Evolutionary conservation across 1,140 invertebrate genomes (phyloP).

Genomic region (Tetramorium simillimum): DNA sequence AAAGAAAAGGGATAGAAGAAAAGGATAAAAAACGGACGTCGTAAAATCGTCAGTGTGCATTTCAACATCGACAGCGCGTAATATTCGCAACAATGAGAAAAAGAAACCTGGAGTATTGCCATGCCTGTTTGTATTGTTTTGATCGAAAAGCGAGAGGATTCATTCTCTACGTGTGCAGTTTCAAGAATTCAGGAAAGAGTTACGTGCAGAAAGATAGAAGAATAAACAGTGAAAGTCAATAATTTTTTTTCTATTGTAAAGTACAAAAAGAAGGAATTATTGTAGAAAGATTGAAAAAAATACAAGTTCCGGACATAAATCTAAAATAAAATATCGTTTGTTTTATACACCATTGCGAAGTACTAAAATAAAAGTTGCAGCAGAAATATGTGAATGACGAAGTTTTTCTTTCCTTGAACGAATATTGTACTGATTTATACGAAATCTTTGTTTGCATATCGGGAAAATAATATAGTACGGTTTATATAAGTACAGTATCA

Average conservation of each 20-base stretch:
- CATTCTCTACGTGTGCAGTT: neutral
- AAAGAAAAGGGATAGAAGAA: neutral
- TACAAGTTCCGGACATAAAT: neutral
- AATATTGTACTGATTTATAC: neutral
- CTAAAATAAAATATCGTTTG: neutral
- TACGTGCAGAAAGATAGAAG: neutral
- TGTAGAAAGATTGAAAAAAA: neutral
- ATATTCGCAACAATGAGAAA: conserved; percentile 17
- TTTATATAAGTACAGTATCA: neutral
- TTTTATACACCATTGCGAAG: neutral
- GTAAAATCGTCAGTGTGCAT: neutral
- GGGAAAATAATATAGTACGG: neutral
- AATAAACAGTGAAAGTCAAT: neutral
- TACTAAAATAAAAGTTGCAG: neutral
- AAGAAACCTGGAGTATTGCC: neutral
- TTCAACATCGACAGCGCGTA: neutral
- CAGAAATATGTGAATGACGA: neutral
- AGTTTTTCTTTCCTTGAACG: too few species aligned
- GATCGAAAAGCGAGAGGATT: neutral
- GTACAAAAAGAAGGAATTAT: neutral
- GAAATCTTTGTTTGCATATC: neutral
- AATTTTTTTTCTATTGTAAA: neutral
- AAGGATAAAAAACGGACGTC: neutral
- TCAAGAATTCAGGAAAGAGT: neutral
- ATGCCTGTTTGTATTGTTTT: neutral